Conservation (phyloP, 2,888 invertebrate genomes). For the Spilosoma lubricipeda region DNA sequence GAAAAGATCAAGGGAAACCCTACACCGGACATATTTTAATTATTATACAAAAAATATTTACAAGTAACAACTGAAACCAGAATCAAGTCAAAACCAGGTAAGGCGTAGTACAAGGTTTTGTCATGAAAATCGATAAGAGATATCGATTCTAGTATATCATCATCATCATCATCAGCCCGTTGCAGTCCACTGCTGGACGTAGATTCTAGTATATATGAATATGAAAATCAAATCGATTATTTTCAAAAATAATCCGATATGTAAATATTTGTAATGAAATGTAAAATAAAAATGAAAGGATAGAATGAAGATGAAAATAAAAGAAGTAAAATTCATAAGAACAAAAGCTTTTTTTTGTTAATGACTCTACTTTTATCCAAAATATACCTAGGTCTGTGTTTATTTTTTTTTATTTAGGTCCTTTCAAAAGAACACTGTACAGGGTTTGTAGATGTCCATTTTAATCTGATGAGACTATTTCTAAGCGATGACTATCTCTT, state of each 20-base stretch:
- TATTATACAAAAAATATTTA: constrained; percentile 24
- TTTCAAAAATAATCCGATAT: background rate
- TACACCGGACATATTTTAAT: constrained; percentile 42
- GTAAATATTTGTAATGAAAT: background rate
- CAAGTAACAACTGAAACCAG: constrained; percentile 11
- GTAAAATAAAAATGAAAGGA: background rate
- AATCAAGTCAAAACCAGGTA: background rate
- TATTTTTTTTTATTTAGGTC: background rate
- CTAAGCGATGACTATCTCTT: background rate
- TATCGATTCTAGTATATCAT: background rate
- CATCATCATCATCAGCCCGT: too few relatives aligned
- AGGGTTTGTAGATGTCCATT: background rate
- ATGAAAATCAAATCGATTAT: background rate
- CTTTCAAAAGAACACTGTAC: too few relatives aligned
- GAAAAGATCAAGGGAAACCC: constrained; percentile 51
- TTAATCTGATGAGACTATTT: constrained; percentile 4
- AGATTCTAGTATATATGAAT: background rate
- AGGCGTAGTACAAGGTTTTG: background rate
- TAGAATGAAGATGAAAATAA: too few relatives aligned
- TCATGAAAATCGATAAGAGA: background rate
- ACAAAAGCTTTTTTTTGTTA: background rate
- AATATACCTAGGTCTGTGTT: background rate
- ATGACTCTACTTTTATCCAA: background rate
- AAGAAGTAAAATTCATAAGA: background rate
- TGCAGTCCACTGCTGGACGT: too few relatives aligned